Conservation (phyloP, 2,888 invertebrate species). For the Micropterix aruncella region DNA sequence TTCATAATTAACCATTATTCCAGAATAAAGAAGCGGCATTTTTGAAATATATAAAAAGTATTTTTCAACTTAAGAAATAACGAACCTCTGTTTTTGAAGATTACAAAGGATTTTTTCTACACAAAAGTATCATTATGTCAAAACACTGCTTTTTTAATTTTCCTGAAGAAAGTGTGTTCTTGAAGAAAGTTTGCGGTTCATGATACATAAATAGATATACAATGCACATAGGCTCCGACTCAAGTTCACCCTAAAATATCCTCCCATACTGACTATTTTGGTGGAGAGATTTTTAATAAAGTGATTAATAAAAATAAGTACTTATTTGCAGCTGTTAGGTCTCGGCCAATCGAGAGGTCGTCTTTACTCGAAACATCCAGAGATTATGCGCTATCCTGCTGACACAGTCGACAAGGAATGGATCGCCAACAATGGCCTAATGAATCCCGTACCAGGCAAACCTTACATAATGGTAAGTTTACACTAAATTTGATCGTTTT, state of each 20-base stretch:
- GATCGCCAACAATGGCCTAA: constrained; percentile 60
- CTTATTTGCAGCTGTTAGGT: constrained; percentile 50
- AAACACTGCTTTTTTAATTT: too few relatives aligned
- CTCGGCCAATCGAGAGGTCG: constrained; percentile 62
- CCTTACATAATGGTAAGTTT: constrained; percentile 52
- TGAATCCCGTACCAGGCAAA: constrained; percentile 66
- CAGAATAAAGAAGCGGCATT: too few relatives aligned
- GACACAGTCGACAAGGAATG: constrained; percentile 73
- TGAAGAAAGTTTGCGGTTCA: not conserved
- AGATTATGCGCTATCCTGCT: constrained; percentile 61
- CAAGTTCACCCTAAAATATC: not conserved
- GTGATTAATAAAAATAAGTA: too few relatives aligned
- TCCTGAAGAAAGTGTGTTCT: too few relatives aligned
- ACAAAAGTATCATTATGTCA: too few relatives aligned
- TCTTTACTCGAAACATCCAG: constrained; percentile 63
- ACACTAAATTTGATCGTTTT: not conserved
- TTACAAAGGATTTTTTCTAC: too few relatives aligned
- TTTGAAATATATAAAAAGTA: too few relatives aligned
- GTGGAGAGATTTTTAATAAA: not conserved
- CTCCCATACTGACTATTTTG: not conserved
- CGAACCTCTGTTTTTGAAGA: too few relatives aligned
- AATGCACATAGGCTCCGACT: not conserved
- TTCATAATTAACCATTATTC: too few relatives aligned
- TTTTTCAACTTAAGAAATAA: too few relatives aligned
- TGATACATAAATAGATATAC: not conserved